These are phyloP conservation scores for Amazona finschi DNA, from an alignment of 2,797 vertebrate species.

Conservation along the genomic window DNA sequence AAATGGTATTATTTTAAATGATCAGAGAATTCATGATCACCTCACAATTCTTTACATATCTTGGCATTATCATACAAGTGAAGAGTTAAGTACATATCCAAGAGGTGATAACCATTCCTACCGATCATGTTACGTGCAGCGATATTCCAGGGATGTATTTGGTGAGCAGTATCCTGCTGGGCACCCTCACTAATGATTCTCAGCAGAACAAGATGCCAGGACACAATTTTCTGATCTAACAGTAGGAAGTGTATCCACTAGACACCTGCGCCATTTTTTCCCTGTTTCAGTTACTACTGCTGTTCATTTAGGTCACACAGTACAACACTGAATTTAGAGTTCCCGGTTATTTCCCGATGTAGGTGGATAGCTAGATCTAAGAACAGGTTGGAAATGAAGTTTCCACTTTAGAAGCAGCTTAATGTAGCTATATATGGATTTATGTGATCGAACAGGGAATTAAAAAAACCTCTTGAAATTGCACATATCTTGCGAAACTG, in stretches of 20 bases:
- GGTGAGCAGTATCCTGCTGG: not conserved
- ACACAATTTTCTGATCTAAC: not conserved
- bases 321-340: not conserved
- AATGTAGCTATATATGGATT: not conserved
- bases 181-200: not conserved
- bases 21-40: not conserved
- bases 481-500: not conserved
- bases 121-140: not conserved
- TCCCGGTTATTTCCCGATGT: not conserved
- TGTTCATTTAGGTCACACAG: not conserved
- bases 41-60: not conserved
- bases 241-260: not conserved
- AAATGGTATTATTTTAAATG: not conserved
- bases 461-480: not conserved
- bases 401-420: not conserved
- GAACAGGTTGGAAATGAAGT: not conserved
- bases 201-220: not conserved
- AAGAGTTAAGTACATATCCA: not conserved
- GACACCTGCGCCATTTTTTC: not conserved
- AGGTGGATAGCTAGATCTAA: not conserved
- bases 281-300: not conserved
- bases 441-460: not conserved
- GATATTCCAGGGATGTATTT: not conserved
- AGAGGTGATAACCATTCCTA: not conserved
- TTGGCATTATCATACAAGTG: not conserved